Conservation (phyloP, 64 coral and sea anemone species). For the Astreopora myriophthalma region DNA sequence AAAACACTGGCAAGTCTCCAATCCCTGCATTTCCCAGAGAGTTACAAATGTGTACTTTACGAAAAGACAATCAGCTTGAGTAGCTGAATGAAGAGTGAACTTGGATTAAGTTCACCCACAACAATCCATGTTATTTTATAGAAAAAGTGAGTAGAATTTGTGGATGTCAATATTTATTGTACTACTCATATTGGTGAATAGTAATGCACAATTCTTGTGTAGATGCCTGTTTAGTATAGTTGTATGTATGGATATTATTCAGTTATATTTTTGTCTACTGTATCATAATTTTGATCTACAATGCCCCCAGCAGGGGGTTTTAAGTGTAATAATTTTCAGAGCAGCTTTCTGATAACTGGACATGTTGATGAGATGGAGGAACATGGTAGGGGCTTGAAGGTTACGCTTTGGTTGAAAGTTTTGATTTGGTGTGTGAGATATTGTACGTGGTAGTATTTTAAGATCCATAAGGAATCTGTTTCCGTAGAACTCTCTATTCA, state of each 20-base stretch:
- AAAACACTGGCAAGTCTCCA: not conserved
- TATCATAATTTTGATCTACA: not conserved
- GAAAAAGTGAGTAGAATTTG: conserved; percentile 16
- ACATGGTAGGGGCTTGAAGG: too few species aligned
- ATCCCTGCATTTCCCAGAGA: conserved; percentile 14
- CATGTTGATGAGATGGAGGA: too few species aligned
- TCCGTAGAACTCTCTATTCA: not conserved
- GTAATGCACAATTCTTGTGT: not conserved
- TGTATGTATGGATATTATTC: not conserved
- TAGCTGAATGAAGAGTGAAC: not conserved
- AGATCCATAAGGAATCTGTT: not conserved
- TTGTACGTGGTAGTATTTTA: too few species aligned
- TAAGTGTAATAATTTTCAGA: not conserved
- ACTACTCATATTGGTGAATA: not conserved
- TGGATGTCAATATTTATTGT: conserved; percentile 10
- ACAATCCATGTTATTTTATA: conserved; percentile 20
- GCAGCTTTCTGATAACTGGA: not conserved
- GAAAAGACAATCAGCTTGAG: not conserved
- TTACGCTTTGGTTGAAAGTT: too few species aligned
- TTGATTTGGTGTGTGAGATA: not conserved
- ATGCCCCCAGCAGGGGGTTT: not conserved
- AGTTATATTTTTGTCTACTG: not conserved
- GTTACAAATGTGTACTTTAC: conserved; percentile 1
- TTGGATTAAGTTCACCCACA: not conserved
- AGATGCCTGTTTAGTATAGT: not conserved